Evolutionary conservation across 2,797 vertebrate genomes (phyloP), one percentile per base, ranked within the genome.

Genomic region (Margarornis squamiger): DNA sequence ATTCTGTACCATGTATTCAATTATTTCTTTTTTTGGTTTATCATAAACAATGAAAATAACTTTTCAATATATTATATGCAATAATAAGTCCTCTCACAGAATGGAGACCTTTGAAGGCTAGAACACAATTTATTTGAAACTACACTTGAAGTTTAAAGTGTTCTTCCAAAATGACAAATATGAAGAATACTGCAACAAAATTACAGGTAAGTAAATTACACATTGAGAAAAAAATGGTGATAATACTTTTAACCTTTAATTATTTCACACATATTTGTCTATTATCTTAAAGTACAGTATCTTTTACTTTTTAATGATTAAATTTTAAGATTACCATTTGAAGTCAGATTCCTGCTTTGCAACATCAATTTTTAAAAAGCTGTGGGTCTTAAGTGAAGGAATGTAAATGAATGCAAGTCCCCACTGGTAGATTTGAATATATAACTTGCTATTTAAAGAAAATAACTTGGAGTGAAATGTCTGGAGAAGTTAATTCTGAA

Each of bases 291-390:
- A 97, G 97, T 96, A 96, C 91, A 97, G 86, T 93, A 95, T 92
- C 79, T 95, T 97, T 97, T 97, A 97, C 97, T 98, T 97, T 98
- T 98, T 98, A 98, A 98, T 98, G 97, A 98, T 96, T 97, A 97
- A 88, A 98, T 97, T 98, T 98, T 98, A 98, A 96, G 91, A 97
- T 95, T 85, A 97, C 97, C 98, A 98, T 98, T 98, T 98, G 98
- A 98, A 98, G 98, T 98, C 97, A 97, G 98, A 97, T 98, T 98
- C 97, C 97, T 97, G 98, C 98, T 98, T 98, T 98, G 97, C 97
- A 97, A 96, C 98, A 98, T 98, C 97, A 98, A 98, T 98, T 98
- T 98, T 98, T 98, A 98, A 98, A 98, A 98, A 98, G 98, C 98
- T 98, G 81, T 98, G 98, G 97, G 98, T 98, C 96, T 97, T 98